These are phyloP conservation scores for Aurelia coerulea DNA, from an alignment of 30 jellyfish, hydroid and myxozoan species.

Conservation along the genomic window DNA sequence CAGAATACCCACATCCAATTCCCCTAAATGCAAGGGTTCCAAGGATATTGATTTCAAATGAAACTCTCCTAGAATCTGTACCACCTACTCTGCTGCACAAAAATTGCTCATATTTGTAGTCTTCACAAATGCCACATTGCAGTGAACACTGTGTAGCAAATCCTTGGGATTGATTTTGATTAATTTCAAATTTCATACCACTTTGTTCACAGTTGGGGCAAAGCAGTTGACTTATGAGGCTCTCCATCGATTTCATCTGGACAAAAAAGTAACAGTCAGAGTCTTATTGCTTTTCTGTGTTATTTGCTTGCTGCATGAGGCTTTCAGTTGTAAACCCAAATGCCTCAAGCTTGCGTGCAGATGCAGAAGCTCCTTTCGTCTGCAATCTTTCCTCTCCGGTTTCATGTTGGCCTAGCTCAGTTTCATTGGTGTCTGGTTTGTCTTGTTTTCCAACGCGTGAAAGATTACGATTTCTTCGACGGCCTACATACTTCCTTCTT, in stretches of 20 bases:
- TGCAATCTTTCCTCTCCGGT: not conserved
- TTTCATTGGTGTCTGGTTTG: not conserved
- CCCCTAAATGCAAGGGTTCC: slow-evolving; percentile 40
- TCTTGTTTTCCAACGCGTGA: not conserved
- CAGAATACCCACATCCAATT: slow-evolving; percentile 58
- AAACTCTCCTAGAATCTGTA: slow-evolving; percentile 22
- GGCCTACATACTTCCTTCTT: not conserved
- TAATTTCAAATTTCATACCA: not conserved
- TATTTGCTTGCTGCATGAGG: not conserved
- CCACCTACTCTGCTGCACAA: slow-evolving; percentile 32
- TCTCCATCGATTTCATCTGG: slow-evolving; percentile 2
- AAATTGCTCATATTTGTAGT: slow-evolving; percentile 1
- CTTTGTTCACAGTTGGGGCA: slow-evolving; percentile 17
- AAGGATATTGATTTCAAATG: slow-evolving; percentile 33
- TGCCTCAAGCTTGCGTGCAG: not conserved
- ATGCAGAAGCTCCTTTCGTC: not conserved
- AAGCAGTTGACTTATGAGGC: slow-evolving; percentile 1
- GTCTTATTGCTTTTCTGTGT: not conserved
- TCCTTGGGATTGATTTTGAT: not conserved
- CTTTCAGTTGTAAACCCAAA: not conserved
- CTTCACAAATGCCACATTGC: slow-evolving; percentile 15
- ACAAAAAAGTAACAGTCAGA: slow-evolving; percentile 28
- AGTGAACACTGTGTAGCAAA: not conserved
- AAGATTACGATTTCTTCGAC: slow-evolving; percentile 1
- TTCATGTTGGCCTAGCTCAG: not conserved